Evolutionary conservation across 2,888 invertebrate genomes (phyloP).

Genomic region (Lasioglossum vierecki): DNA sequence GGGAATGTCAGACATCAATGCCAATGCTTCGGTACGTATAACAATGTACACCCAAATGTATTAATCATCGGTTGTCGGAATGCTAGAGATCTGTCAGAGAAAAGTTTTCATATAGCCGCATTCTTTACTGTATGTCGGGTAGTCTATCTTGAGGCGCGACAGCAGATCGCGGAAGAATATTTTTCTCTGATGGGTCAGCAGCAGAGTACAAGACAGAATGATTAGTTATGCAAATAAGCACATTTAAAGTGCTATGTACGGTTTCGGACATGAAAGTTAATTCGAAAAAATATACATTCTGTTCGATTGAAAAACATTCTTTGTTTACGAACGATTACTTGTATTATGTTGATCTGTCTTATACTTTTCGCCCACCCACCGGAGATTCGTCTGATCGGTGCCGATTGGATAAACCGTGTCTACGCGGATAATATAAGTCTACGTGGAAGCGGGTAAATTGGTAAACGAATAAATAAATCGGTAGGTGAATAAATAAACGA

Average conservation of each 20-base stretch:
- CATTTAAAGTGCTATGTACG: neutral
- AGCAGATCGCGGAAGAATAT: neutral
- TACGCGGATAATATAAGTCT: neutral
- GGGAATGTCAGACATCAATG: neutral
- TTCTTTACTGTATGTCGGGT: neutral
- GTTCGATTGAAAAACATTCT: conserved; percentile 1
- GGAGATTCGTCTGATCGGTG: neutral
- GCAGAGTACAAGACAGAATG: neutral
- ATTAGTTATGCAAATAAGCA: neutral
- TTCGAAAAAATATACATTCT: neutral
- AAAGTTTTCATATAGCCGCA: neutral
- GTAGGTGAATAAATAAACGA: neutral
- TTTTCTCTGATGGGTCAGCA: neutral
- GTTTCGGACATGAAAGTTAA: neutral
- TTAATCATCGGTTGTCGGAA: neutral
- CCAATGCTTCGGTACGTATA: conserved; percentile 1
- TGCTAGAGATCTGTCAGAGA: neutral
- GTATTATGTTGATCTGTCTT: neutral
- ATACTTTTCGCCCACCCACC: neutral
- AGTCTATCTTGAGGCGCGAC: neutral
- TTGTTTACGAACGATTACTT: neutral
- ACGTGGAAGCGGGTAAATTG: neutral
- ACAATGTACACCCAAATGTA: neutral
- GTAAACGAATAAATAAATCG: conserved; percentile 2
- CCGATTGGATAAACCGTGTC: neutral